These are phyloP conservation scores for Riparia riparia DNA, from an alignment of 2,113 vertebrate genomes.

Conservation along the genomic window DNA sequence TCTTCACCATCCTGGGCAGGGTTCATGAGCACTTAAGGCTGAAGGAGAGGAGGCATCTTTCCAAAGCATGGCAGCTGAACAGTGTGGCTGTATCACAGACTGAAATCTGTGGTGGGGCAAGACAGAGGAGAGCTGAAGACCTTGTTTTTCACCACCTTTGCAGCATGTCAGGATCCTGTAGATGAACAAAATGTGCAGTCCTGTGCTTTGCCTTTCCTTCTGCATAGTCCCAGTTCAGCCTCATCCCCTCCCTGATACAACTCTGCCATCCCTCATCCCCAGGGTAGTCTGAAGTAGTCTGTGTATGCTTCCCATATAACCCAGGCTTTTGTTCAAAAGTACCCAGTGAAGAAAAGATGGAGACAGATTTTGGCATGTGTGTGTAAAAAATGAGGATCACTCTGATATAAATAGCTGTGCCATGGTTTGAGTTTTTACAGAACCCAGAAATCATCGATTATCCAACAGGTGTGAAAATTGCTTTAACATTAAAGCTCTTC, in stretches of 20 bases:
- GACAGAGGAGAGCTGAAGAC: not conserved
- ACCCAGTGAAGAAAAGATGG: not conserved
- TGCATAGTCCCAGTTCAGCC: fast-evolving
- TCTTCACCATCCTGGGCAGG: not conserved
- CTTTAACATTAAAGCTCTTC: not conserved
- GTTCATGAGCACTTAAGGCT: not conserved
- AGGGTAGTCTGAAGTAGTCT: not conserved
- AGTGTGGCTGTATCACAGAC: not conserved
- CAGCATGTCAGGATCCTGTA: not conserved
- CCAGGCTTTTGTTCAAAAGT: not conserved
- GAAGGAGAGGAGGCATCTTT: not conserved
- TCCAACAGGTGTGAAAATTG: not conserved
- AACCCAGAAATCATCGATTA: not conserved
- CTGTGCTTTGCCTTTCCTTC: not conserved
- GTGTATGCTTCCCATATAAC: fast-evolving
- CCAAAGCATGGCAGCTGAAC: not conserved
- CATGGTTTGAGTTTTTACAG: not conserved
- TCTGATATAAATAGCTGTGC: not conserved
- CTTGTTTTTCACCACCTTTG: not conserved
- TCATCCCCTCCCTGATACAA: not conserved
- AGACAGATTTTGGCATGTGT: not conserved
- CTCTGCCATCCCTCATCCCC: not conserved
- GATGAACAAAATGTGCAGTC: not conserved
- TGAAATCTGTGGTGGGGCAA: not conserved
- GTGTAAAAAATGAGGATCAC: not conserved